Conservation (phyloP, 1,140 invertebrate species). For the Hyles euphorbiae region DNA sequence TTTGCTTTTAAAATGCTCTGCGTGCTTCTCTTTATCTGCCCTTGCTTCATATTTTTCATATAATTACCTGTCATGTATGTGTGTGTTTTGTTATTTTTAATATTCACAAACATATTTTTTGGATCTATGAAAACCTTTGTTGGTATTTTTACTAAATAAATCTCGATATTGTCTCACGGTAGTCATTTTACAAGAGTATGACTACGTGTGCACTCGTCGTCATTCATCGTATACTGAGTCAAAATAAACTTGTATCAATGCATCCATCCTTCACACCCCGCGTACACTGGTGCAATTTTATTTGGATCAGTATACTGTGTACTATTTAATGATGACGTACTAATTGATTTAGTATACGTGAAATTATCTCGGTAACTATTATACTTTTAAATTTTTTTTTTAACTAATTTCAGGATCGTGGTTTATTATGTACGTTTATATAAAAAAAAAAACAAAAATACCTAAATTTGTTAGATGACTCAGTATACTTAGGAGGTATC, state of each 20-base stretch:
- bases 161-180: conserved; percentile 33
- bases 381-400: conserved; percentile 3
- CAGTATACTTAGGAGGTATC: conserved; percentile 4
- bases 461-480: no score
- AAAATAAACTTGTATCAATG: conserved; percentile 10
- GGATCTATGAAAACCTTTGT: conserved; percentile 31
- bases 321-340: conserved; percentile 1
- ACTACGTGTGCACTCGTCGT: not conserved
- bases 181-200: conserved; percentile 14
- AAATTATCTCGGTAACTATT: conserved; percentile 11
- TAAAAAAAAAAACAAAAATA: not conserved
- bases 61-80: no score
- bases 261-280: not conserved
- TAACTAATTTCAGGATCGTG: not conserved
- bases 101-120: conserved; percentile 51
- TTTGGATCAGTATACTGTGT: conserved; percentile 12
- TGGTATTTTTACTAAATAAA: conserved; percentile 25
- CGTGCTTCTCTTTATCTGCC: conserved; percentile 11
- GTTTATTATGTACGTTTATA: not conserved
- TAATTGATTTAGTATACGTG: conserved; percentile 12
- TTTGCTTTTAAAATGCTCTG: conserved; percentile 5
- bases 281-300: conserved; percentile 7
- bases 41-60: conserved; percentile 18
- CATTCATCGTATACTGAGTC: not conserved
- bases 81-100: no score